A percentile compares a stretch with the other conserved stretches of the same genome.
These are phyloP conservation scores for Euphydryas editha DNA, from an alignment of 2,888 invertebrate genomes.

Conservation along the genomic window DNA sequence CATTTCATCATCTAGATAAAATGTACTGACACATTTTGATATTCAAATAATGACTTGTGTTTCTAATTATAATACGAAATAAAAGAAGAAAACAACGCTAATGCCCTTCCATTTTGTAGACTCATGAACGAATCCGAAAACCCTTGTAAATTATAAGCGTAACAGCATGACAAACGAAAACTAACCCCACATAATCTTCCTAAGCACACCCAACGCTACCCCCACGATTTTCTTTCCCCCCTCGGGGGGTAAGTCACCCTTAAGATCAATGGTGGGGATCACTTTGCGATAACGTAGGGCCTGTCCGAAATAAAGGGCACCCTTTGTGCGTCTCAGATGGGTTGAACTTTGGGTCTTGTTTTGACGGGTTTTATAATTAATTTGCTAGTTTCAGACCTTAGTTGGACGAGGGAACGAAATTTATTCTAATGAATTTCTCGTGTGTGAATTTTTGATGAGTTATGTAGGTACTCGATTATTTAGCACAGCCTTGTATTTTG, in stretches of 20 bases:
- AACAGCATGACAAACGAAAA: constrained; percentile 68
- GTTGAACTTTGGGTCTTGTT: constrained; percentile 76
- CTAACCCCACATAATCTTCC: constrained; percentile 72
- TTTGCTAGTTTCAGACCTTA: constrained; percentile 80
- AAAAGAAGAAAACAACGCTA: constrained; percentile 12
- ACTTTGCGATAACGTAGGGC: constrained; percentile 78
- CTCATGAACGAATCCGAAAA: constrained; percentile 33
- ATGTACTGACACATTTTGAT: not conserved
- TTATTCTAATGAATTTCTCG: constrained; percentile 64
- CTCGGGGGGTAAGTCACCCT: constrained; percentile 77
- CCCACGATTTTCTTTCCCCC: constrained; percentile 77
- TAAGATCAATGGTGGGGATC: constrained; percentile 82
- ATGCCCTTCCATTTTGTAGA: constrained; percentile 33
- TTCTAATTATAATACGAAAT: not conserved
- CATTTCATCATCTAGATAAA: too few species aligned
- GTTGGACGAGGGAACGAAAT: constrained; percentile 72
- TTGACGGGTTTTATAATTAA: constrained; percentile 83
- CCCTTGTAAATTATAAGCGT: constrained; percentile 43
- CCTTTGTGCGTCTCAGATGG: constrained; percentile 80
- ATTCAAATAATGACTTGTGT: not conserved
- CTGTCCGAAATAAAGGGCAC: constrained; percentile 69
- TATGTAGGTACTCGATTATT: constrained; percentile 38
- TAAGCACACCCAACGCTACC: constrained; percentile 62
- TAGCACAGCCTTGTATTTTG: constrained; percentile 4
- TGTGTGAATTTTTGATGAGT: constrained; percentile 45